phyloP scores from a whole-genome alignment of 2,888 invertebrate species.

The Ptilodon capucinus region DNA sequence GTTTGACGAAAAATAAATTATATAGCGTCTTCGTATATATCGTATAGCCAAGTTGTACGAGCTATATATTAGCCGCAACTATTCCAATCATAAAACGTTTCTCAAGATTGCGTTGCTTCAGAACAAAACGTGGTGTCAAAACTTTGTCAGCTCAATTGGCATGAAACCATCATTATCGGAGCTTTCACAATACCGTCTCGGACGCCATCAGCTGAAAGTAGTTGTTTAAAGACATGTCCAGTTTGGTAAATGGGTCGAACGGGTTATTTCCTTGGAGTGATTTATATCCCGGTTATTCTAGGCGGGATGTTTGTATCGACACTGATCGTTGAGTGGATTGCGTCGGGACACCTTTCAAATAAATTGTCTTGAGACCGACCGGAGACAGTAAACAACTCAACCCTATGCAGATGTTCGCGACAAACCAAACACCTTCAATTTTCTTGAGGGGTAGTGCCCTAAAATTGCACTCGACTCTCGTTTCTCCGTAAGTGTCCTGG shows the following conservation, averaged over 20 bases:
- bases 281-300: constrained; percentile 66
- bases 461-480: constrained; percentile 62
- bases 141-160: constrained; percentile 27
- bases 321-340: constrained; percentile 75
- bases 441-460: constrained; percentile 58
- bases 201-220: constrained; percentile 32
- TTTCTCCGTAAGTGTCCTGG: constrained; percentile 53
- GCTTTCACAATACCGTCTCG: constrained; percentile 50
- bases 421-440: constrained; percentile 68
- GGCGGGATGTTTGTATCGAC: constrained; percentile 59
- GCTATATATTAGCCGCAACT: no score
- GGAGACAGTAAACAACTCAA: constrained; percentile 74
- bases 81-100: not conserved
- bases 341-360: constrained; percentile 79
- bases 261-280: constrained; percentile 66
- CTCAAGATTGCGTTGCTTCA: not conserved
- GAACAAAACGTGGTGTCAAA: not conserved
- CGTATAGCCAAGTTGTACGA: no score
- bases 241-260: constrained; percentile 60
- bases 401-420: constrained; percentile 71
- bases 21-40: no score
- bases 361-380: constrained; percentile 77
- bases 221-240: constrained; percentile 58
- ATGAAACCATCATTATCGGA: constrained; percentile 33
- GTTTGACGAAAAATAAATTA: no score